Conservation (phyloP, 2,113 vertebrate genomes). For the Blennius ocellaris region DNA sequence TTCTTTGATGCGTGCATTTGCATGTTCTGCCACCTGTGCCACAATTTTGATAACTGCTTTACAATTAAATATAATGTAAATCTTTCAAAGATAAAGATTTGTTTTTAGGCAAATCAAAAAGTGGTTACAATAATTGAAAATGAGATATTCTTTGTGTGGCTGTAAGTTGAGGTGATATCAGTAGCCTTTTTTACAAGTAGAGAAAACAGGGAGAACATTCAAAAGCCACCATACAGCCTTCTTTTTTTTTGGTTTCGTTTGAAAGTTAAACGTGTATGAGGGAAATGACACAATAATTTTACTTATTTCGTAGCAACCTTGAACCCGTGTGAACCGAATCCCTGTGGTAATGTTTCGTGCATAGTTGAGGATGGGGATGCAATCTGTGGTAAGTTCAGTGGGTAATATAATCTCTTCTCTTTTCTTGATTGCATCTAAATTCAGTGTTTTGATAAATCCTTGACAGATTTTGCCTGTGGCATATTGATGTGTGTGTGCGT, state of each 20-base stretch:
- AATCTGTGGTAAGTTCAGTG: constrained; percentile 71
- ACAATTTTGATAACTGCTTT: too few relatives aligned
- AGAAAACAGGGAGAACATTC: too few relatives aligned
- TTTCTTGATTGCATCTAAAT: neutral
- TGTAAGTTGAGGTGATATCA: too few relatives aligned
- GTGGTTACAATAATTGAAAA: too few relatives aligned
- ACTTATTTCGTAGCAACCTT: constrained; percentile 39
- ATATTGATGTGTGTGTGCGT: neutral
- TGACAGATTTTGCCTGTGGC: constrained; percentile 12
- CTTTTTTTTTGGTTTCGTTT: too few relatives aligned
- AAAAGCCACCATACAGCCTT: too few relatives aligned
- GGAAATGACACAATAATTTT: neutral
- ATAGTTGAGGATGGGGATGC: constrained; percentile 60
- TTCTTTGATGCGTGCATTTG: neutral
- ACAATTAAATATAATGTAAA: too few relatives aligned
- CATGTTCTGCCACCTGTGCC: too few relatives aligned
- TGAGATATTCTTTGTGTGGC: too few relatives aligned
- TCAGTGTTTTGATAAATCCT: neutral
- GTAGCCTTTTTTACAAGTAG: too few relatives aligned
- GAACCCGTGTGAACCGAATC: constrained; percentile 76
- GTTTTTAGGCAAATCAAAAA: too few relatives aligned
- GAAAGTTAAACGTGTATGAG: neutral
- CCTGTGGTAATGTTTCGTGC: constrained; percentile 76
- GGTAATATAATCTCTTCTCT: neutral
- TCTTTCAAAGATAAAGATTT: too few relatives aligned